These are phyloP conservation scores for Hippopotamyrus pictus DNA, from an alignment of 2,797 vertebrate genomes.

Conservation along the genomic window DNA sequence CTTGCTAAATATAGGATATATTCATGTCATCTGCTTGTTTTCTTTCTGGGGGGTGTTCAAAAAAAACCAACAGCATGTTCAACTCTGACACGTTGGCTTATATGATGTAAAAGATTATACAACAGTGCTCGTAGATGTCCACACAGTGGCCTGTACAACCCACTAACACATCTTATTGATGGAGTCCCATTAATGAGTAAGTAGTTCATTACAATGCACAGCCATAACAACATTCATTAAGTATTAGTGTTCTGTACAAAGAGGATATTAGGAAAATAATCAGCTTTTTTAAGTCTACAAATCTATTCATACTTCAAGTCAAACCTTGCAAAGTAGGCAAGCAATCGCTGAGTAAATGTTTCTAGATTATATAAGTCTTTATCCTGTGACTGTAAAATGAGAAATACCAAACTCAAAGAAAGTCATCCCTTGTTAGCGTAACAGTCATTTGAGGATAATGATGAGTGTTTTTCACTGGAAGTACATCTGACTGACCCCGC, in stretches of 20 bases:
- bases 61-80: neutral
- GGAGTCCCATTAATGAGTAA: neutral
- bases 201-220: slow-evolving; percentile 14
- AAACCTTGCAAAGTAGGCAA: neutral
- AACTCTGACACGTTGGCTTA: neutral
- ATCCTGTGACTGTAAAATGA: neutral
- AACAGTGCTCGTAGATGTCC: neutral
- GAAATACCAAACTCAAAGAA: neutral
- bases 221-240: neutral
- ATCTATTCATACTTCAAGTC: neutral
- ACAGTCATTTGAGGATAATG: neutral
- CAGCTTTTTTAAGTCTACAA: neutral
- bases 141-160: neutral
- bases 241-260: slow-evolving; percentile 7
- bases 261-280: neutral
- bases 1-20: slow-evolving; percentile 14
- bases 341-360: neutral
- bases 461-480: neutral
- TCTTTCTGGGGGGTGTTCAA: neutral
- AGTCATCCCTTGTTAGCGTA: neutral
- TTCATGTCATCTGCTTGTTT: slow-evolving; percentile 20
- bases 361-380: neutral
- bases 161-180: neutral
- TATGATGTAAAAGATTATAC: neutral
- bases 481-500: neutral